A percentile compares a stretch with the other conserved stretches of the same genome.
These are phyloP conservation scores for Cyanoderma ruficeps DNA, from an alignment of 2,113 vertebrate species.

Conservation along the genomic window DNA sequence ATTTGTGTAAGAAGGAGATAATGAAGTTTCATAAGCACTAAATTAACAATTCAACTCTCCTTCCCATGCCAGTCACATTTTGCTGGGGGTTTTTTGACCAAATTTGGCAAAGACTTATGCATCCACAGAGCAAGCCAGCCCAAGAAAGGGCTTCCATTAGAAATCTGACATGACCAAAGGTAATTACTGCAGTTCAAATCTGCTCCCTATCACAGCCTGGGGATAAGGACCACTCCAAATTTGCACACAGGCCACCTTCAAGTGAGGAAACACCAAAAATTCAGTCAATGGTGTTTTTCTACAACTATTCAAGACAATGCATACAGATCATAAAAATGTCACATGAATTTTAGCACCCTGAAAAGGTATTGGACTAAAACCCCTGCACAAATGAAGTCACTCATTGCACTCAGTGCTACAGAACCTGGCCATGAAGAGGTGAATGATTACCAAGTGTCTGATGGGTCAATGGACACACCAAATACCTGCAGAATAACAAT, in stretches of 20 bases:
- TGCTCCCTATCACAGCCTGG: background rate
- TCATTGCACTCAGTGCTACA: background rate
- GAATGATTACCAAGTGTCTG: background rate
- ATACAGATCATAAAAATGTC: background rate
- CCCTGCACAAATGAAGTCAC: background rate
- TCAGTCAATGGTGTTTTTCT: background rate
- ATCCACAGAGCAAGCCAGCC: background rate
- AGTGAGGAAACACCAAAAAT: background rate
- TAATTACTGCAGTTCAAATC: background rate
- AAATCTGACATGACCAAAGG: background rate
- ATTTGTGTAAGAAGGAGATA: background rate
- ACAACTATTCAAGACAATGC: background rate
- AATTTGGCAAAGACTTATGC: background rate
- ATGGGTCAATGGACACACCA: background rate
- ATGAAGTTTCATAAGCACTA: background rate
- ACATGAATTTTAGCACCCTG: background rate
- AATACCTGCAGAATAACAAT: background rate
- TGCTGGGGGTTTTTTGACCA: background rate
- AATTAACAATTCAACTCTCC: background rate
- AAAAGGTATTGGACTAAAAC: background rate
- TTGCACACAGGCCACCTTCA: background rate
- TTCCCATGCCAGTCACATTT: background rate
- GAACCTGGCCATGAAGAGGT: background rate
- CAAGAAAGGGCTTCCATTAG: background rate
- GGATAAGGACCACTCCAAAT: background rate